phyloP scores from a whole-genome alignment of 2,113 vertebrate genomes.

The Hyperoodon ampullatus region DNA sequence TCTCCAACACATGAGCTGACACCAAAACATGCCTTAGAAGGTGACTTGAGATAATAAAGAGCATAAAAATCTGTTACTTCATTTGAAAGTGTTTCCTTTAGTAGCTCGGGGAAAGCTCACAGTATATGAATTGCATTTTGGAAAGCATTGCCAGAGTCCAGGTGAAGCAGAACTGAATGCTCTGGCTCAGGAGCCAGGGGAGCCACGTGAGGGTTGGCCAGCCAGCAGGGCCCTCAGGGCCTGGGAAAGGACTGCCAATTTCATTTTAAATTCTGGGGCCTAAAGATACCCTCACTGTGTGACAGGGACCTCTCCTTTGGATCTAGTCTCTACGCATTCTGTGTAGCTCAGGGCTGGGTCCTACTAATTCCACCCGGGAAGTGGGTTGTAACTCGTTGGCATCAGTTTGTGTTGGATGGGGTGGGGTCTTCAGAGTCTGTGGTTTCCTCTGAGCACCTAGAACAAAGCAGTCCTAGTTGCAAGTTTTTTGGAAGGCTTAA shows the following conservation, averaged over 20 bases:
- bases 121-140: not conserved
- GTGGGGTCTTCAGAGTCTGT: not conserved
- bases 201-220: rapidly evolving
- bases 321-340: rapidly evolving
- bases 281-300: not conserved
- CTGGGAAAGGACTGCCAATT: not conserved
- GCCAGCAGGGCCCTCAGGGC: rapidly evolving
- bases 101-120: not conserved
- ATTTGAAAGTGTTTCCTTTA: conserved; percentile 35
- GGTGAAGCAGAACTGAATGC: rapidly evolving
- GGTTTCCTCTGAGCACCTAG: not conserved
- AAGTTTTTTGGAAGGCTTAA: not conserved
- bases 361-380: too few relatives aligned
- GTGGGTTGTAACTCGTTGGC: not conserved
- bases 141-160: not conserved
- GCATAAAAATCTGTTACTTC: conserved; percentile 69
- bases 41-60: conserved; percentile 81
- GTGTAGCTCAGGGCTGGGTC: not conserved
- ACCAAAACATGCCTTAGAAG: conserved; percentile 78
- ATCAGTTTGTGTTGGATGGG: rapidly evolving
- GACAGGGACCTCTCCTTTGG: not conserved
- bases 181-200: not conserved
- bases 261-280: not conserved
- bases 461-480: too few relatives aligned
- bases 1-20: conserved; percentile 74